phyloP scores from a whole-genome alignment of 2,797 vertebrate genomes.

The Molothrus aeneus region DNA sequence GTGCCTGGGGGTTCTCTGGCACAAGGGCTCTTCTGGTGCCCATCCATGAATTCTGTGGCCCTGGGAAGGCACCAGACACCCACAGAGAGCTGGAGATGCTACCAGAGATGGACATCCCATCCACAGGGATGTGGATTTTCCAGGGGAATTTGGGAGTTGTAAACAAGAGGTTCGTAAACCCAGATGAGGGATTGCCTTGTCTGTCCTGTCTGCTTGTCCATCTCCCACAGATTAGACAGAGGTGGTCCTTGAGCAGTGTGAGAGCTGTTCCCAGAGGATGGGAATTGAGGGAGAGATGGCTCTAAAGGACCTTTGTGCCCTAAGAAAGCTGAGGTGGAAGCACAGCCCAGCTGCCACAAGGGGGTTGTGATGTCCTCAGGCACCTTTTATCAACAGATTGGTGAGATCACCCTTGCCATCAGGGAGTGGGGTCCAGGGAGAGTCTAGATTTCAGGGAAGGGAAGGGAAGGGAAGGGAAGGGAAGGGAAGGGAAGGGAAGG shows the following conservation, averaged over 20 bases:
- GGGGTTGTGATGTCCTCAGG: background rate
- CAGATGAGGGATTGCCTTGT: background rate
- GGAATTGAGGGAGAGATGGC: too few relatives aligned
- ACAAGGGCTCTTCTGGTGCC: background rate
- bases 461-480: too few relatives aligned
- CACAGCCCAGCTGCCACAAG: background rate
- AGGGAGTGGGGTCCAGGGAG: too few relatives aligned
- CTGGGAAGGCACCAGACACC: fast-evolving
- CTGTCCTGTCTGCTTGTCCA: background rate
- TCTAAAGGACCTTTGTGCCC: background rate
- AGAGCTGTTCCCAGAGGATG: background rate
- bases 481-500: too few relatives aligned
- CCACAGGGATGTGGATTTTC: background rate
- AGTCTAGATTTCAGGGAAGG: background rate
- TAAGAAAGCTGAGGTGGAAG: background rate
- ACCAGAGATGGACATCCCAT: fast-evolving
- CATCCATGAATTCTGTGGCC: background rate
- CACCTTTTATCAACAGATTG: background rate
- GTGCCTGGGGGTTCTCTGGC: background rate
- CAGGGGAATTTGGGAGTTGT: fast-evolving
- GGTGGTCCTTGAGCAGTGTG: background rate
- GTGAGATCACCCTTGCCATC: background rate
- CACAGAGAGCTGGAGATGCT: background rate
- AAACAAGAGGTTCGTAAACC: background rate
- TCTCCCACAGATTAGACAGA: fast-evolving